Evolutionary conservation across 2,888 invertebrate species (phyloP).

Genomic region (Sycophila texana): DNA sequence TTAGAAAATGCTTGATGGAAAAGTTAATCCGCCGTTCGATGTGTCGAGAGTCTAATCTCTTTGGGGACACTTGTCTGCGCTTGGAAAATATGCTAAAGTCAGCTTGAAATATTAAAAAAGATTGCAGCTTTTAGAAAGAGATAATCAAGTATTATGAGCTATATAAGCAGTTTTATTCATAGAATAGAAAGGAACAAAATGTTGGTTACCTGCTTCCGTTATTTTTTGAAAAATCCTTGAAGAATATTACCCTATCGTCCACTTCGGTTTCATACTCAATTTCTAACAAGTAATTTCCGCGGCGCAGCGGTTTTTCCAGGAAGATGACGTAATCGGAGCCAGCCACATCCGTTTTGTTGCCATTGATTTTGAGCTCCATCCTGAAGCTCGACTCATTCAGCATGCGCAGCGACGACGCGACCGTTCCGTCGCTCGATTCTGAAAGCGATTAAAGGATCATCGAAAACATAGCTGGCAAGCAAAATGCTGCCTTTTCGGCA

Average conservation of each 20-base stretch:
- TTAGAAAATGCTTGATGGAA: background rate
- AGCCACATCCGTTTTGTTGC: slow-evolving; percentile 61
- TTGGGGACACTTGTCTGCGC: too few relatives aligned
- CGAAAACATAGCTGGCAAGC: too few relatives aligned
- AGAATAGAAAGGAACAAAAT: too few relatives aligned
- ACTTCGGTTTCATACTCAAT: slow-evolving; percentile 64
- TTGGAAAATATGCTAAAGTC: slow-evolving; percentile 1
- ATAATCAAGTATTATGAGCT: too few relatives aligned
- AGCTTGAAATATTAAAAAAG: too few relatives aligned
- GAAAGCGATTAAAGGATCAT: too few relatives aligned
- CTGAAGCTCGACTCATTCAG: slow-evolving; percentile 16
- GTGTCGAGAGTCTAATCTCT: too few relatives aligned
- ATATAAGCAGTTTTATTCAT: too few relatives aligned
- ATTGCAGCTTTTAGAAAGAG: too few relatives aligned
- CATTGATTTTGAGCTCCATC: slow-evolving; percentile 59
- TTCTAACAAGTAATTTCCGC: slow-evolving; percentile 65
- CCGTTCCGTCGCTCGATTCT: too few relatives aligned
- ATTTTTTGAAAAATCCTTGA: slow-evolving; percentile 55
- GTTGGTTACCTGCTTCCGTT: slow-evolving; percentile 34
- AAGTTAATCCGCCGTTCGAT: background rate
- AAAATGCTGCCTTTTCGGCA: too few relatives aligned
- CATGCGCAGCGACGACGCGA: background rate
- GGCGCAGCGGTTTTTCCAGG: slow-evolving; percentile 56
- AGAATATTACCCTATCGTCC: slow-evolving; percentile 54
- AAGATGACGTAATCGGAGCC: slow-evolving; percentile 63